Percentiles rank a stretch among this genome's conserved stretches.
phyloP scores from a whole-genome alignment of 2,797 vertebrate genomes.

The Melanotaenia maccullochi region DNA sequence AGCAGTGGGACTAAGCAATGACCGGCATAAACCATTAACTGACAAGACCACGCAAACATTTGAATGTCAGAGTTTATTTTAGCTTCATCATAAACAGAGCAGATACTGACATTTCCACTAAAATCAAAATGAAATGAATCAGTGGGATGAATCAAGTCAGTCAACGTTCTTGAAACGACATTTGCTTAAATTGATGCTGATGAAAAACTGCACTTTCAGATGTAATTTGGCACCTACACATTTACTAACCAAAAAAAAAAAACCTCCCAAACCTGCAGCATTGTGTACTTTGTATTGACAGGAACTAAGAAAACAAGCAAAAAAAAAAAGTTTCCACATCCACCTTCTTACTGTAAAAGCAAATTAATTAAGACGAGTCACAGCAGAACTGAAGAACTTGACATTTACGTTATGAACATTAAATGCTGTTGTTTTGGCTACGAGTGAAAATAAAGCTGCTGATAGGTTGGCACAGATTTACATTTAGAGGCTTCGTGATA shows the following conservation, averaged over 20 bases:
- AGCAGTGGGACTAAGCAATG: neutral
- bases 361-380: slow-evolving; percentile 43
- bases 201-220: slow-evolving; percentile 41
- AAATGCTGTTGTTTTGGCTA: slow-evolving; percentile 62
- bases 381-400: slow-evolving; percentile 43
- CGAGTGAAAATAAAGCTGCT: slow-evolving; percentile 61
- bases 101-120: slow-evolving; percentile 38
- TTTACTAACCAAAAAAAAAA: slow-evolving; percentile 45
- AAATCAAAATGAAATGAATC: slow-evolving; percentile 33
- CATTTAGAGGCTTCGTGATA: slow-evolving; percentile 48
- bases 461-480: slow-evolving; percentile 50
- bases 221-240: slow-evolving; percentile 78
- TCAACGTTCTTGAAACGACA: slow-evolving; percentile 40
- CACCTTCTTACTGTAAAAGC: slow-evolving; percentile 28
- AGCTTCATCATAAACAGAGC: slow-evolving; percentile 57
- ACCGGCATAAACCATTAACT: slow-evolving; percentile 4
- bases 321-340: slow-evolving; percentile 31
- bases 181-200: slow-evolving; percentile 37
- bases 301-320: slow-evolving; percentile 34
- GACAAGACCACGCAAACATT: slow-evolving; percentile 4
- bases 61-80: slow-evolving; percentile 67
- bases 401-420: slow-evolving; percentile 55
- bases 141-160: slow-evolving; percentile 46
- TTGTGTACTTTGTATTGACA: slow-evolving; percentile 38
- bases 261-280: slow-evolving; percentile 61